Base-by-base conservation (phyloP, 2,113 vertebrate genomes). In the Solenodon paradoxus region DNA sequence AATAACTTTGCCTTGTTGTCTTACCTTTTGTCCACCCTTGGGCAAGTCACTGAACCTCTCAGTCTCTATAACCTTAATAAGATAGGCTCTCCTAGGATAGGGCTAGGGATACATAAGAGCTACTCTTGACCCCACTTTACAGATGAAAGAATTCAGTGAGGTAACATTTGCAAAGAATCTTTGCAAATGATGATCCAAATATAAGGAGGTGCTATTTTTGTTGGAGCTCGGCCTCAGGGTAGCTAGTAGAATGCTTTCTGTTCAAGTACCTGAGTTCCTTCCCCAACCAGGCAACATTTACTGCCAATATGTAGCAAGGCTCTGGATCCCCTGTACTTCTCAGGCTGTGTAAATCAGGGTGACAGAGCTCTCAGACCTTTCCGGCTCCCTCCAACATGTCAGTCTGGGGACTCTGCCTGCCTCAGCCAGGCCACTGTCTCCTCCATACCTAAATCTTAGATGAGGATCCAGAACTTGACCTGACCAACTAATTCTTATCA, bases 61-160 rank as follows among this genome's bases (percentile, higher is more conserved):
- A 71, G 53, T 77, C 40, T 71, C 64, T 53, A 38, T 57, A 47
- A 93, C 2, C 32, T 93, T 75, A 72, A 84, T 49, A 84, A 88
- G 11, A 66, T 55, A 87, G 32, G 61, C 64, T 49, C n/a, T n/a
- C n/a, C n/a, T n/a, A n/a, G n/a, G n/a, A n/a, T n/a, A n/a, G n/a
- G n/a, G n/a, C n/a, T n/a, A n/a, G n/a, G n/a, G n/a, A n/a, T n/a
- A n/a, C n/a, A n/a, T n/a, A n/a, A n/a, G n/a, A n/a, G n/a, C n/a
- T n/a, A n/a, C 88, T 88, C 30, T 83, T 38, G 40, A 35, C 32
- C 51, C 19, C 53, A 87, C 72, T 90, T 96, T 82, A 79, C 15
- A 80, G 79, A 49, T 59, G 20, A 87, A 94, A 94, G 38, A 51
- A 93, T 94, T 86, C 85, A 91, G 91, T 88, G 53, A 75, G 49